Base-by-base conservation (phyloP, 2,888 invertebrate species). In the Trimorus sp. region DNA sequence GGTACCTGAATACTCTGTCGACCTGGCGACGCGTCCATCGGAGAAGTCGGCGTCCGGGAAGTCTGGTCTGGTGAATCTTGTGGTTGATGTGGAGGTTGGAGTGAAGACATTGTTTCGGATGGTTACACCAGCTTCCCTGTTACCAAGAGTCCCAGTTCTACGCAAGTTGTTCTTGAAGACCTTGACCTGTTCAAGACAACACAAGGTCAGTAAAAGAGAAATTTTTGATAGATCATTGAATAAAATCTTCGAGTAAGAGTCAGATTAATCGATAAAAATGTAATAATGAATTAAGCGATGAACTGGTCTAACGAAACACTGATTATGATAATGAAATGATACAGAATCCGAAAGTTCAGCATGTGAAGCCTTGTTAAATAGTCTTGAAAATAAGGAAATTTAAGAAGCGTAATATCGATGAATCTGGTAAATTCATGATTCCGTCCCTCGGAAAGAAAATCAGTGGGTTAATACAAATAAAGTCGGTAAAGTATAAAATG, bases 101-200 rank as follows among this genome's bases (percentile, higher is more conserved):
- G 53, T 49, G 14, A 8, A 26, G 54, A 26, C 40, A 15, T 37
- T 37, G 26, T 12, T 49, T 36, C 11, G 73, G 0, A 15, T n/a
- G 40, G 7, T 42, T 26, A 14, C 40, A 40, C 14, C 26, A 37
- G 62, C 49, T 8, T 73, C 68, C 49, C 53, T 58, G 14, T 62
- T 74, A 37, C 11, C 26, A 7, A 60, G 40, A 26, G 38, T 37
- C 45, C 63, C 73, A 42, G 74, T n/a, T 45, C 77, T 68, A 53
- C 77, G 63, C 16, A 78, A 49, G 58, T 88, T 87, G 68, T 83
- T 87, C 82, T 86, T 90, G 82, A 85, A 85, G 71, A 86, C 73
- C 79, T 87, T 89, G 73, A 88, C 89, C 91, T 91, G 87, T 87
- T 87, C 74, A 63, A 80, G 48, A 75, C 0, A 63, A 48, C 58